Percentiles rank a stretch among this genome's conserved stretches.
phyloP scores from a whole-genome alignment of 2,113 vertebrate species.

The Esox niger region DNA sequence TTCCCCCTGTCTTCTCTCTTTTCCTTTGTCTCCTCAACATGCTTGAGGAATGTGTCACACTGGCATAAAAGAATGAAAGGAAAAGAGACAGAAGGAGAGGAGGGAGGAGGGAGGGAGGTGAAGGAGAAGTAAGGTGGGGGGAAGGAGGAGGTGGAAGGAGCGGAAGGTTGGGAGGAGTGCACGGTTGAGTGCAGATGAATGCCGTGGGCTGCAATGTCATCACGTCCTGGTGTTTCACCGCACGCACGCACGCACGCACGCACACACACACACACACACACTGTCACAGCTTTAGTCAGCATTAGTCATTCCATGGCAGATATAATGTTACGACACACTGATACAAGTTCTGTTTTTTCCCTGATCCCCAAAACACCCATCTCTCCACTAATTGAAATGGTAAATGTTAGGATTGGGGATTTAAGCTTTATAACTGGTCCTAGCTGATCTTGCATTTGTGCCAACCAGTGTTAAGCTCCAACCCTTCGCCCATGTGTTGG shows the following conservation, averaged over 20 bases:
- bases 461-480: too few species aligned
- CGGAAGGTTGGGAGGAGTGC: constrained; percentile 43
- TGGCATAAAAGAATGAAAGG: constrained; percentile 70
- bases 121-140: constrained; percentile 32
- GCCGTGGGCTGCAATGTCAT: constrained; percentile 61
- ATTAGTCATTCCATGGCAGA: constrained; percentile 1
- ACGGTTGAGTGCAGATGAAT: constrained; percentile 59
- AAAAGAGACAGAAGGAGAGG: constrained; percentile 19
- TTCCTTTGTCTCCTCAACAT: constrained; percentile 36
- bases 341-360: background rate
- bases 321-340: constrained; percentile 25
- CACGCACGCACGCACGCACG: too few species aligned
- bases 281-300: constrained; percentile 55
- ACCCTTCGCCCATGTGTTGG: too few species aligned
- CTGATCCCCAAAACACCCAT: too few species aligned
- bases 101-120: background rate
- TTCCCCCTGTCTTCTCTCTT: constrained; percentile 32
- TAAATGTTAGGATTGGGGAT: too few species aligned
- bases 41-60: constrained; percentile 66
- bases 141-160: constrained; percentile 32
- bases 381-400: too few species aligned
- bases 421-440: too few species aligned
- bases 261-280: constrained; percentile 52
- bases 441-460: too few species aligned
- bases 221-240: constrained; percentile 58